A percentile compares a stretch with the other conserved stretches of the same genome.
Evolutionary conservation across 2,113 vertebrate genomes (phyloP).

Genomic region (Ancistrus triradiatus): DNA sequence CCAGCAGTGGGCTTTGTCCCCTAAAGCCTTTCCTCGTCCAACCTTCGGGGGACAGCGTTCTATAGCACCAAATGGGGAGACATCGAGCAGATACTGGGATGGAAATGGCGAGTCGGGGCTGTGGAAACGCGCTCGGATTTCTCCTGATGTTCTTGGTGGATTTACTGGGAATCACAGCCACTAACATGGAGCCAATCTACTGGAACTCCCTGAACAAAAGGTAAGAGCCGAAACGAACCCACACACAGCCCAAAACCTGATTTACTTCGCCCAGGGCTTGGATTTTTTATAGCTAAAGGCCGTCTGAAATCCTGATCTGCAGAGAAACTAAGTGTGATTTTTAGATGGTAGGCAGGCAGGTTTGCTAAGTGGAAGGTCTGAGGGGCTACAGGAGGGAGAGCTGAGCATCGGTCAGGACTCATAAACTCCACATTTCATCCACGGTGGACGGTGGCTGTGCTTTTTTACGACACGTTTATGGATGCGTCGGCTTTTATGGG

Average conservation of each 20-base stretch:
- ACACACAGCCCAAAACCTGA: not conserved
- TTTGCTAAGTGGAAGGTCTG: slow-evolving; percentile 1
- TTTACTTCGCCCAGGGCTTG: no score
- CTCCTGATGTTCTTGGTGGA: slow-evolving; percentile 72
- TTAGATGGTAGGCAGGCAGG: not conserved
- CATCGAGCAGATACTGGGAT: slow-evolving; percentile 54
- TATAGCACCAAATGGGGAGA: slow-evolving; percentile 53
- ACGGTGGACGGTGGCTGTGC: slow-evolving; percentile 21
- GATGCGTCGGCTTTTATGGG: not conserved
- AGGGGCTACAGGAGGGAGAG: slow-evolving; percentile 30
- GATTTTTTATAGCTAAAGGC: not conserved
- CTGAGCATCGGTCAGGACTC: slow-evolving; percentile 31
- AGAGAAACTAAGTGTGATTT: not conserved
- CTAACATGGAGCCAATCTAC: slow-evolving; percentile 77
- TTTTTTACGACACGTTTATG: slow-evolving; percentile 37
- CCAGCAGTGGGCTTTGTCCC: slow-evolving; percentile 52
- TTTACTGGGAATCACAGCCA: slow-evolving; percentile 71
- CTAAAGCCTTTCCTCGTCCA: slow-evolving; percentile 30
- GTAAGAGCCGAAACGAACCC: slow-evolving; percentile 54
- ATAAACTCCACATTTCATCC: slow-evolving; percentile 45
- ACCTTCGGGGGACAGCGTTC: slow-evolving; percentile 37
- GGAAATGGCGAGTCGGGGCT: slow-evolving; percentile 65
- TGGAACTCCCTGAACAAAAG: slow-evolving; percentile 77
- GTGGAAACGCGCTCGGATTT: slow-evolving; percentile 62
- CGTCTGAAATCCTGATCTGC: not conserved